Conservation (phyloP, 2,113 vertebrate species). For the Erythrocercus mccallii region DNA sequence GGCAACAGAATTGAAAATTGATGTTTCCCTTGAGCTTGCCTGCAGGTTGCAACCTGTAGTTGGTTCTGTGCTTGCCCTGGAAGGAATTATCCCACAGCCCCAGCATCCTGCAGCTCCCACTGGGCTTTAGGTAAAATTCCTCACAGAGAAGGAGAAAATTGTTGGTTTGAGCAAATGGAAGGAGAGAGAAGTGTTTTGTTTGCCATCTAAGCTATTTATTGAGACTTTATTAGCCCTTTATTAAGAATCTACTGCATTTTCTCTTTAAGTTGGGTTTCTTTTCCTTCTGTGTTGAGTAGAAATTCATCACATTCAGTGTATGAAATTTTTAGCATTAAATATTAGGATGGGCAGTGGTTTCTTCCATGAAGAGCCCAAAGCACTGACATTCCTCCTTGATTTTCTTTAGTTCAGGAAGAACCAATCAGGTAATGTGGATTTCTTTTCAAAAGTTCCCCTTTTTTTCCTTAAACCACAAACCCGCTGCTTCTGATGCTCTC, state of each 20-base stretch:
- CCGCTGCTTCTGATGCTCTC: background rate
- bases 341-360: conserved; percentile 23
- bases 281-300: background rate
- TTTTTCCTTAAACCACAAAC: background rate
- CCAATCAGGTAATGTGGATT: background rate
- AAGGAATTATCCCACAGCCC: background rate
- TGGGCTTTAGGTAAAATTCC: background rate
- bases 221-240: background rate
- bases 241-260: background rate
- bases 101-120: background rate
- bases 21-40: background rate
- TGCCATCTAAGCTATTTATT: background rate
- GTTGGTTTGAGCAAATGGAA: background rate
- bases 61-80: background rate
- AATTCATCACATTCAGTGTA: background rate
- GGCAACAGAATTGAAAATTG: background rate
- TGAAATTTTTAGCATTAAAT: background rate
- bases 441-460: background rate
- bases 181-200: background rate
- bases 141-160: background rate
- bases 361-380: conserved; percentile 12
- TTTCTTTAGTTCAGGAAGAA: conserved; percentile 37
- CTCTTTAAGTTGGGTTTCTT: background rate
- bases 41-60: background rate
- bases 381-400: background rate